These are phyloP conservation scores for Holothuria glaberrima DNA, from an alignment of 35 echinoderm and acorn worm species.

Conservation along the genomic window DNA sequence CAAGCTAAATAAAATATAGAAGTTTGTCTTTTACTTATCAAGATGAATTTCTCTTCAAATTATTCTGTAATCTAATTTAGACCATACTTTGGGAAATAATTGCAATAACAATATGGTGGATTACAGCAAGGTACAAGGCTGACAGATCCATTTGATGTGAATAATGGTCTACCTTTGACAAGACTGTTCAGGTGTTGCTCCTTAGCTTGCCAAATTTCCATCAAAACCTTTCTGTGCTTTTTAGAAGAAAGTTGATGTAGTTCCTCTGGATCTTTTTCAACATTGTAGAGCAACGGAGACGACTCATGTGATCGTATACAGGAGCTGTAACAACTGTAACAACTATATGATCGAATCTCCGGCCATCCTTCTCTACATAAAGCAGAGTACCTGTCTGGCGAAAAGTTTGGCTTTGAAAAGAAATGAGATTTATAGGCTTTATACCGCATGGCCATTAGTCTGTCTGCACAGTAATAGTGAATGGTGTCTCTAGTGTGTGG, in stretches of 20 bases:
- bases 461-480: constrained; percentile 76
- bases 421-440: constrained; percentile 79
- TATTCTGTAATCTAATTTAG: background rate
- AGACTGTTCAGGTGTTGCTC: constrained; percentile 54
- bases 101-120: constrained; percentile 83
- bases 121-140: constrained; percentile 82
- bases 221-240: constrained; percentile 43
- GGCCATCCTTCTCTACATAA: constrained; percentile 63
- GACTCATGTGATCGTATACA: constrained; percentile 72
- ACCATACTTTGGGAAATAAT: constrained; percentile 33
- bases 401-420: constrained; percentile 45
- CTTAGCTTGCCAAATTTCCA: constrained; percentile 46
- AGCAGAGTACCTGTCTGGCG: constrained; percentile 34
- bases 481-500: constrained; percentile 53
- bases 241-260: constrained; percentile 47
- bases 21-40: too few species aligned
- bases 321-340: constrained; percentile 45
- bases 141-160: constrained; percentile 2
- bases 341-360: constrained; percentile 30
- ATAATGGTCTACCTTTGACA: constrained; percentile 34
- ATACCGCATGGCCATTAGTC: constrained; percentile 79
- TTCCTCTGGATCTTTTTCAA: constrained; percentile 82
- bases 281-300: constrained; percentile 81
- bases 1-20: too few species aligned
- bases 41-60: background rate